These are phyloP conservation scores for Nasonia vitripennis DNA, from an alignment of 1,140 invertebrate species.

Conservation along the genomic window DNA sequence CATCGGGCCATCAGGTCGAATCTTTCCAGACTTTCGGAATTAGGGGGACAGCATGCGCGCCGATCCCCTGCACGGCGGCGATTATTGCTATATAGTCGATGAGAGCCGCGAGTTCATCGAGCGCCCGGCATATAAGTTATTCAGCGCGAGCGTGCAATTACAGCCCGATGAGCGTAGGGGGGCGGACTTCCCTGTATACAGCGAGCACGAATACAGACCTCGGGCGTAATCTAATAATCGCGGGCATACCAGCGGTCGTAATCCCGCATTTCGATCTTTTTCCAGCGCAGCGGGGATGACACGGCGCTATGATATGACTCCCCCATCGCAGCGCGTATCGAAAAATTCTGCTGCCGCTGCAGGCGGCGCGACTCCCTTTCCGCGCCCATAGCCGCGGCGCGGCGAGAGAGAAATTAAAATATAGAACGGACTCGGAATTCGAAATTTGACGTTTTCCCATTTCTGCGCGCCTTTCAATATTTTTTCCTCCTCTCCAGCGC, in stretches of 20 bases:
- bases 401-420: constrained; percentile 16
- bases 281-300: not conserved
- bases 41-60: too few species aligned
- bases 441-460: constrained; percentile 40
- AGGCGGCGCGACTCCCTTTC: not conserved
- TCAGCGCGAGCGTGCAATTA: not conserved
- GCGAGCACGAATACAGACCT: not conserved
- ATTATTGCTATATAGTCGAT: too few species aligned
- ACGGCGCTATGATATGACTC: not conserved
- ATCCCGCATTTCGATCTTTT: not conserved
- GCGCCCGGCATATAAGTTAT: not conserved
- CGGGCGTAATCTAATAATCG: not conserved
- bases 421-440: constrained; percentile 28
- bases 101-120: too few species aligned
- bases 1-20: too few species aligned
- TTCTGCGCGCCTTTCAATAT: not conserved
- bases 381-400: too few species aligned
- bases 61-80: too few species aligned
- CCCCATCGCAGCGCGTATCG: not conserved
- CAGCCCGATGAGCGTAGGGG: not conserved
- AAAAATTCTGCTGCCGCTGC: not conserved
- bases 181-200: not conserved
- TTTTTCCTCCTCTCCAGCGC: not conserved
- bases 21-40: too few species aligned
- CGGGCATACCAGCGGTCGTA: not conserved